These are phyloP conservation scores for Coregonus clupeaformis DNA, from an alignment of 2,113 vertebrate genomes.

Conservation along the genomic window DNA sequence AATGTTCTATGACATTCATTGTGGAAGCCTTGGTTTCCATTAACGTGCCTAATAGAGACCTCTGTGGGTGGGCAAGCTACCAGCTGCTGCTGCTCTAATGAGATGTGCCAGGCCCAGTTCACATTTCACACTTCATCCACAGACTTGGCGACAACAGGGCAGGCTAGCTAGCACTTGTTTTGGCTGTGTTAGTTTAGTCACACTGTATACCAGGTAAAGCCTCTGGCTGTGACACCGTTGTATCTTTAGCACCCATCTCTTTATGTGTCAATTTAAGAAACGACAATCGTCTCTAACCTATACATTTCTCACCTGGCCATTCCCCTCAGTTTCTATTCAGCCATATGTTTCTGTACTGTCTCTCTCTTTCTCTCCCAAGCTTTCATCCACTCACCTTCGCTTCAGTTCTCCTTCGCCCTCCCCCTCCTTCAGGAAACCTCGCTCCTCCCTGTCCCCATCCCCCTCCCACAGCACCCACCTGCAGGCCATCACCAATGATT, in stretches of 20 bases:
- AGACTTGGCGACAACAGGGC: neutral
- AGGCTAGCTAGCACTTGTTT: neutral
- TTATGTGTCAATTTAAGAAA: neutral
- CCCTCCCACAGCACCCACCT: slow-evolving; percentile 55
- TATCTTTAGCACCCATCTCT: neutral
- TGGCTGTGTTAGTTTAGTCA: too few relatives aligned
- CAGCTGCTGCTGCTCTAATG: neutral
- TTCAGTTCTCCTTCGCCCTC: slow-evolving; percentile 42
- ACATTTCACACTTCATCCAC: neutral
- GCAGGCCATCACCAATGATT: slow-evolving; percentile 56
- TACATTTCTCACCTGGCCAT: neutral
- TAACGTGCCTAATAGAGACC: neutral
- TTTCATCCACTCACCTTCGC: slow-evolving; percentile 45
- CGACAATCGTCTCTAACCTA: neutral
- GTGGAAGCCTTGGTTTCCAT: neutral
- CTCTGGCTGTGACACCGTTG: neutral
- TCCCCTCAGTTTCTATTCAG: neutral
- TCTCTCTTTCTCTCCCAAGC: slow-evolving; percentile 17
- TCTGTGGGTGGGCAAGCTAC: neutral
- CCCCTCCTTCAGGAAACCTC: slow-evolving; percentile 33
- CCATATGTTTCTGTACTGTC: neutral
- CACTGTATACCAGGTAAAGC: neutral
- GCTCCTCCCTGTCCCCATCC: slow-evolving; percentile 53
- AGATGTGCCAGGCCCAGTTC: neutral
- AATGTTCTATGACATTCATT: neutral